These are phyloP conservation scores for Buphagus erythrorhynchus DNA, from an alignment of 2,797 vertebrate species.

Conservation along the genomic window DNA sequence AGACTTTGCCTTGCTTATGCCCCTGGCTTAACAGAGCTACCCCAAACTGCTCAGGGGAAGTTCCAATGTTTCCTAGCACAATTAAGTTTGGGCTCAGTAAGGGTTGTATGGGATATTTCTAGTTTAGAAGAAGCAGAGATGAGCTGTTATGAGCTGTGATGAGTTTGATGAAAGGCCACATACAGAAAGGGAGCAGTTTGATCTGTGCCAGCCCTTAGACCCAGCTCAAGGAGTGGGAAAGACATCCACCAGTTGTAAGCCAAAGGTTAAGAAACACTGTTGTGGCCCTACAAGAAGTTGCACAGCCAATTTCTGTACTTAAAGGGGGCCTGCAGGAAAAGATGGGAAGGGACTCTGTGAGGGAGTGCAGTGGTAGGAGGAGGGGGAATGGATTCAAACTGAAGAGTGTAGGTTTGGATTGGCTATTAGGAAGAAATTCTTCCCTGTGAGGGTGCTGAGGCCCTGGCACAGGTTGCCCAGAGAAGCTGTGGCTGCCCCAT, in stretches of 20 bases:
- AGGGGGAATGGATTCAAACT: background rate
- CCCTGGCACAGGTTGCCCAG: background rate
- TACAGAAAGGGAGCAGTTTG: background rate
- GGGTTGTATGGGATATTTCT: background rate
- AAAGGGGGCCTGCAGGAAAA: background rate
- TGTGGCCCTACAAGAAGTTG: background rate
- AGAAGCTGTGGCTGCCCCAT: background rate
- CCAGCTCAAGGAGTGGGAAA: rapidly evolving
- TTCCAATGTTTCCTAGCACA: background rate
- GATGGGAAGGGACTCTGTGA: background rate
- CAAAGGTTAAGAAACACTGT: background rate
- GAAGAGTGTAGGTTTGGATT: background rate
- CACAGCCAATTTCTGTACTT: background rate
- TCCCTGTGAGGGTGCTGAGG: rapidly evolving
- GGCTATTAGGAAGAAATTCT: background rate
- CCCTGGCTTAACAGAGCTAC: background rate
- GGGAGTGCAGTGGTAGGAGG: background rate
- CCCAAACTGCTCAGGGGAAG: background rate
- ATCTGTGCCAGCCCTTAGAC: rapidly evolving
- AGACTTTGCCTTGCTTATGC: background rate
- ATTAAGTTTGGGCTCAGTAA: background rate
- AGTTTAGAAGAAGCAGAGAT: background rate
- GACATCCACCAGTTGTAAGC: background rate
- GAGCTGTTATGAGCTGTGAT: background rate
- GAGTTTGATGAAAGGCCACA: background rate